Evolutionary conservation across 2,888 invertebrate genomes (phyloP).

Genomic region (Euzetes globulus): DNA sequence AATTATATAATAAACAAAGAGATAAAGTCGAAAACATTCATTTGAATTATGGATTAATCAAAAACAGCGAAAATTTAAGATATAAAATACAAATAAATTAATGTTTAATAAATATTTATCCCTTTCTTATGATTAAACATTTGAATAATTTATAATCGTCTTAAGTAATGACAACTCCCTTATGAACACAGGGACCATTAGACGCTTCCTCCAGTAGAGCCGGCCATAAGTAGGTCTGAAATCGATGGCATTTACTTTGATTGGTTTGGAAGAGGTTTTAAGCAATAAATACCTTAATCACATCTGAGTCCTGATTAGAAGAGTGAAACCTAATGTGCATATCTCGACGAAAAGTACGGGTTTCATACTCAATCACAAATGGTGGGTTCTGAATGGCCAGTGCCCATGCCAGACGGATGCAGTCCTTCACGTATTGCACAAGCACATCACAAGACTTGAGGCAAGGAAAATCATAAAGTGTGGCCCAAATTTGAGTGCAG

Average conservation of each 20-base stretch:
- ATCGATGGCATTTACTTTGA: too few relatives aligned
- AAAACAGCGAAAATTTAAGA: background rate
- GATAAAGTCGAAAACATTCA: background rate
- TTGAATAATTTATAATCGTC: background rate
- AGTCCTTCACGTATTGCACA: slow-evolving; percentile 68
- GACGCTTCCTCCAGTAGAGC: slow-evolving; percentile 62
- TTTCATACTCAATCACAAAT: slow-evolving; percentile 52
- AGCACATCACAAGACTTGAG: slow-evolving; percentile 69
- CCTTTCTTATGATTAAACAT: background rate
- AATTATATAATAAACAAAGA: background rate
- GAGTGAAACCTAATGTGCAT: slow-evolving; percentile 70
- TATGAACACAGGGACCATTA: slow-evolving; percentile 64
- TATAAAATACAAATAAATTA: background rate
- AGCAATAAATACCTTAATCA: slow-evolving; percentile 53
- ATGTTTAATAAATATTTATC: background rate
- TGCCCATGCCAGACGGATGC: slow-evolving; percentile 80
- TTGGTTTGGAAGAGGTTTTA: background rate
- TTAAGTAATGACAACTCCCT: slow-evolving; percentile 75
- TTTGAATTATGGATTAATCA: background rate
- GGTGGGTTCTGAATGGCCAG: slow-evolving; percentile 61
- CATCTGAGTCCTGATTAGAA: slow-evolving; percentile 64
- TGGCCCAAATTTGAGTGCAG: slow-evolving; percentile 67
- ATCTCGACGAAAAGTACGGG: slow-evolving; percentile 59
- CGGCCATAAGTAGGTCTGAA: slow-evolving; percentile 70
- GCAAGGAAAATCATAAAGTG: slow-evolving; percentile 86